phyloP scores from a whole-genome alignment of 2,113 vertebrate species.

The Cairina moschata region DNA sequence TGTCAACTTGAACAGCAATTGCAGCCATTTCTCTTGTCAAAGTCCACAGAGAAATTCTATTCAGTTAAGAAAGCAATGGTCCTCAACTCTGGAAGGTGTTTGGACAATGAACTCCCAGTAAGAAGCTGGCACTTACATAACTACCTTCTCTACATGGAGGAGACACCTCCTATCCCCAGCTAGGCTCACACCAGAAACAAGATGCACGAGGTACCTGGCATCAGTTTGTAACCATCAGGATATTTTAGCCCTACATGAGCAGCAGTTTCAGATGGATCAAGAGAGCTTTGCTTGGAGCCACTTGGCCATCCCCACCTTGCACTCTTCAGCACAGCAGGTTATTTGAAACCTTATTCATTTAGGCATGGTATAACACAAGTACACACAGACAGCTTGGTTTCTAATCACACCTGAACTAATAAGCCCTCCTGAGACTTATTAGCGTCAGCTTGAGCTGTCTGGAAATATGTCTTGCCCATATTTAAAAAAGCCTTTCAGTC shows the following conservation, averaged over 20 bases:
- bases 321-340: not conserved
- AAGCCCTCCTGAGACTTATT: conserved; percentile 60
- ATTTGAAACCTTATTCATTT: conserved; percentile 39
- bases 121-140: not conserved
- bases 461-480: not conserved
- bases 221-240: not conserved
- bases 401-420: conserved; percentile 66
- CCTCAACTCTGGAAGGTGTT: not conserved
- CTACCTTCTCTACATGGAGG: not conserved
- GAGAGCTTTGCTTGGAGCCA: not conserved
- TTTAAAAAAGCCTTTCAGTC: not conserved
- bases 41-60: not conserved
- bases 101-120: not conserved
- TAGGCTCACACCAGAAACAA: not conserved
- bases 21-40: not conserved
- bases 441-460: conserved; percentile 40
- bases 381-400: conserved; percentile 28
- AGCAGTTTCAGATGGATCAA: not conserved
- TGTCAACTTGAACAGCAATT: not conserved
- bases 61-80: not conserved
- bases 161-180: not conserved
- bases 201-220: not conserved
- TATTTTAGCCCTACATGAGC: not conserved
- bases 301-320: not conserved
- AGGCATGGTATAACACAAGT: not conserved